A percentile compares a stretch with the other conserved stretches of the same genome.
Conservation (phyloP, 2,888 invertebrate species). For the Cataglyphis livida region DNA sequence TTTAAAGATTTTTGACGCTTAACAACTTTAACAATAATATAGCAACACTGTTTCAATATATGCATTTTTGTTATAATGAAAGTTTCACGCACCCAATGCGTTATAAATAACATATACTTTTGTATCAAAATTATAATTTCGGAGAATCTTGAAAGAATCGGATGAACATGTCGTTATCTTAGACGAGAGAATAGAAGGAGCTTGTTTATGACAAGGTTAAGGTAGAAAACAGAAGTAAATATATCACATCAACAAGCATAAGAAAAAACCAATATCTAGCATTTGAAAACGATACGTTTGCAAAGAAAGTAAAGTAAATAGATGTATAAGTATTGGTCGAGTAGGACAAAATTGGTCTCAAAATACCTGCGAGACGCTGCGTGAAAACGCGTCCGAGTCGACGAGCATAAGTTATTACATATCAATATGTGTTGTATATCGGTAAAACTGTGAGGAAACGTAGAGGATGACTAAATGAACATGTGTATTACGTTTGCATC, state of each 20-base stretch:
- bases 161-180: neutral
- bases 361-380: conserved; percentile 55
- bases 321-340: conserved; percentile 18
- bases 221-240: neutral
- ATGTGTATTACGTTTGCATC: conserved; percentile 68
- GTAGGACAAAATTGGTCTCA: conserved; percentile 57
- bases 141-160: neutral
- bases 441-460: neutral
- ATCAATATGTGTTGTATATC: neutral
- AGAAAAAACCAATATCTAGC: neutral
- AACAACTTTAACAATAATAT: conserved; percentile 40
- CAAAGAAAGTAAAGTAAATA: conserved; percentile 24
- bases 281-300: conserved; percentile 71
- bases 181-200: neutral
- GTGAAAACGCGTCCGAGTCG: neutral
- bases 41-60: neutral
- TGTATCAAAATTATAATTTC: neutral
- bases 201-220: neutral
- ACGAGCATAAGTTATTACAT: neutral
- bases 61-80: neutral
- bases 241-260: neutral
- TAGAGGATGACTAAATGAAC: conserved; percentile 66
- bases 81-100: conserved; percentile 12
- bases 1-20: neutral
- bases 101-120: conserved; percentile 2